Evolutionary conservation across 2,797 vertebrate genomes (phyloP).

Genomic region (Rhynchonycteris naso): DNA sequence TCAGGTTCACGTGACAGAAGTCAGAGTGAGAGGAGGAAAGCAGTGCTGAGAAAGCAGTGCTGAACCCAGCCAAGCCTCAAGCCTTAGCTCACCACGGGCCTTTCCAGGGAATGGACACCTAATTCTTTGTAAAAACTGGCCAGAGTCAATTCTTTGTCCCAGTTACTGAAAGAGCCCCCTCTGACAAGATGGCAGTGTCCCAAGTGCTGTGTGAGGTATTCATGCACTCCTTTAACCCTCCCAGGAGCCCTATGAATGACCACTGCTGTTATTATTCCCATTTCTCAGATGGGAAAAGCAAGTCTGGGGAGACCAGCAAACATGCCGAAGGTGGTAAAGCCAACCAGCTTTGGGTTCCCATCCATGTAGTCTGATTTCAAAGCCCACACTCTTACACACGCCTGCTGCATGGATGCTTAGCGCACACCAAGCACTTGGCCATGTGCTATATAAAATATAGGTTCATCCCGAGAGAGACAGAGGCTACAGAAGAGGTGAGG

Average conservation of each 20-base stretch:
- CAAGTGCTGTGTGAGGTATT: no score
- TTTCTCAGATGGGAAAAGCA: background rate
- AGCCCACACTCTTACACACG: background rate
- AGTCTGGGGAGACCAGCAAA: background rate
- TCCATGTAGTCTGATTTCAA: background rate
- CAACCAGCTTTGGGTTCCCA: background rate
- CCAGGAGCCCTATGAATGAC: background rate
- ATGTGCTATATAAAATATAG: background rate
- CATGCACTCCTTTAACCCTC: background rate
- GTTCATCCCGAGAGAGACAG: background rate
- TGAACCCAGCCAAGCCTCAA: background rate
- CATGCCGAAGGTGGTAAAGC: background rate
- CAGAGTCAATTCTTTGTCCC: background rate
- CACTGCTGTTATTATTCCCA: background rate
- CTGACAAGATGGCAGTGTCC: background rate
- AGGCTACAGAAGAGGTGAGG: background rate
- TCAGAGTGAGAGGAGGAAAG: background rate
- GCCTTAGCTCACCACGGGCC: background rate
- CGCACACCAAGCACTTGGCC: background rate
- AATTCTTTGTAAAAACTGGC: background rate
- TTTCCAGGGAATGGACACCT: background rate
- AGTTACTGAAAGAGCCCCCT: background rate
- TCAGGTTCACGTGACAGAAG: background rate
- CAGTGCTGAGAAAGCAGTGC: background rate
- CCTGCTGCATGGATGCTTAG: background rate